phyloP scores from a whole-genome alignment of 2,888 invertebrate genomes.

The Steromphala cineraria region DNA sequence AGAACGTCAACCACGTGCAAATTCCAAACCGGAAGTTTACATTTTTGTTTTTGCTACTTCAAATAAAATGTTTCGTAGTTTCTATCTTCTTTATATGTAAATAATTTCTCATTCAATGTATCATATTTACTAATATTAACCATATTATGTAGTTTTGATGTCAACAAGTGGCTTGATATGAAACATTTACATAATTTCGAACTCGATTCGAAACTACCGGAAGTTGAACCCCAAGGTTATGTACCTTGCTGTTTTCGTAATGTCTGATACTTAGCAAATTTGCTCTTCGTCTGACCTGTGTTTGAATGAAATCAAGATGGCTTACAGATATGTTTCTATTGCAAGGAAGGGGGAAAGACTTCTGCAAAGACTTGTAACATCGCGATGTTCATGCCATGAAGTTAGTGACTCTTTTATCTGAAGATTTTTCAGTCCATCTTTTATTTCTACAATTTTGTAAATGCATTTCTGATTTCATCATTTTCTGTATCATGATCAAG shows the following conservation, averaged over 20 bases:
- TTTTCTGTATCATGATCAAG: neutral
- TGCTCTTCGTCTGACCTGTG: neutral
- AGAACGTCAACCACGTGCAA: neutral
- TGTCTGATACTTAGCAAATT: neutral
- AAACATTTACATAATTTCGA: no score
- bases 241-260: conserved; percentile 1
- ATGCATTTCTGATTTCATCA: neutral
- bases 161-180: no score
- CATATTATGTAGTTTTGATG: no score
- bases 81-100: no score
- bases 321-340: conserved; percentile 42
- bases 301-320: conserved; percentile 35
- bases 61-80: no score
- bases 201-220: neutral
- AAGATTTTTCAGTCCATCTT: neutral
- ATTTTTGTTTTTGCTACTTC: neutral
- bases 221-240: neutral
- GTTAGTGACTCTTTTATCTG: conserved; percentile 11
- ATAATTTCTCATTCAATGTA: no score
- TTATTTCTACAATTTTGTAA: neutral
- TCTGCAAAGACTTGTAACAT: conserved; percentile 39
- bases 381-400: conserved; percentile 33
- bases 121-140: no score
- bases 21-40: neutral
- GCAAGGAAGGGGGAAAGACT: conserved; percentile 47